Percentiles rank a stretch among this genome's conserved stretches.
phyloP scores from a whole-genome alignment of 2,113 vertebrate species.

The Pseudopodoces humilis region DNA sequence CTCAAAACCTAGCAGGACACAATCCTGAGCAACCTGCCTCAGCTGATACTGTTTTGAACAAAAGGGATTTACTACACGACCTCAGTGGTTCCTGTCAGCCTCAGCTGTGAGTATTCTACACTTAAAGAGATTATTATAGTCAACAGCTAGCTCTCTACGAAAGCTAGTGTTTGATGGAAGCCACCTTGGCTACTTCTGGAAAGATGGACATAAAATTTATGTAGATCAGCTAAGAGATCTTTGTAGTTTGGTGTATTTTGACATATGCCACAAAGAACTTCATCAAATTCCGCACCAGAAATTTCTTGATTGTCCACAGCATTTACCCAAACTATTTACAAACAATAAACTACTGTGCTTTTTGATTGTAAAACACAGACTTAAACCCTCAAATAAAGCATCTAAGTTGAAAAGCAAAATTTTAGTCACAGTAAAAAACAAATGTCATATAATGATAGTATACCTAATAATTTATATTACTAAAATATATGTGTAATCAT shows the following conservation, averaged over 20 bases:
- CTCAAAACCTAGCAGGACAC: not conserved
- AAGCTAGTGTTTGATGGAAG: constrained; percentile 78
- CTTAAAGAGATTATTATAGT: constrained; percentile 68
- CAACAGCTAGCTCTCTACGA: constrained; percentile 72
- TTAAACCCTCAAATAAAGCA: constrained; percentile 62
- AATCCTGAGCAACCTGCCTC: not conserved
- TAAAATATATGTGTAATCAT: not conserved
- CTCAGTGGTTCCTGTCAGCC: not conserved
- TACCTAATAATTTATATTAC: not conserved
- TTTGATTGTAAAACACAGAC: constrained; percentile 71
- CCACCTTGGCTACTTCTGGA: constrained; percentile 74
- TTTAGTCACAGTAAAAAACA: not conserved
- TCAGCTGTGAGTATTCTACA: constrained; percentile 63
- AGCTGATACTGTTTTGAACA: not conserved
- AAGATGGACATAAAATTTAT: constrained; percentile 52
- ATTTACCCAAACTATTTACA: constrained; percentile 60
- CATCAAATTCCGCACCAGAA: constrained; percentile 41
- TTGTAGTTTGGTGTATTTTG: constrained; percentile 71
- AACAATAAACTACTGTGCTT: constrained; percentile 65
- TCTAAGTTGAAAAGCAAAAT: constrained; percentile 58
- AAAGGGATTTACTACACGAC: not conserved
- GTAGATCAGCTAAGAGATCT: constrained; percentile 67
- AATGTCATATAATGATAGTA: not conserved
- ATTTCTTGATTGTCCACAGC: constrained; percentile 59
- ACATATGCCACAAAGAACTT: constrained; percentile 74